These are phyloP conservation scores for Macrosoma leucophasiata DNA, from an alignment of 2,888 invertebrate genomes.

Conservation along the genomic window DNA sequence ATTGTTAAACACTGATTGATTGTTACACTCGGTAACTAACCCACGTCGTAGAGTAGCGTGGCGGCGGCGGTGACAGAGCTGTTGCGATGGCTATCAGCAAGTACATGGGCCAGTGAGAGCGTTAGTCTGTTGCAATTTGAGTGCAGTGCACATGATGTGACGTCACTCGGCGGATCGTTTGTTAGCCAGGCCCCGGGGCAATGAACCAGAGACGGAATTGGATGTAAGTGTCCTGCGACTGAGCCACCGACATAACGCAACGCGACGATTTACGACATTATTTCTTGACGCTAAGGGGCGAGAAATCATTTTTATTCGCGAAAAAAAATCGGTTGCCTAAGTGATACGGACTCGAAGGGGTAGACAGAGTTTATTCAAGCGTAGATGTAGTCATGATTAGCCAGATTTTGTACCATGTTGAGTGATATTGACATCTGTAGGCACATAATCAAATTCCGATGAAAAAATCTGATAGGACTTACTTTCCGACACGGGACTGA, in stretches of 20 bases:
- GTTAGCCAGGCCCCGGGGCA: constrained; percentile 53
- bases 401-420: too few species aligned
- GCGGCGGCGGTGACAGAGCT: constrained; percentile 7
- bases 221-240: constrained; percentile 64
- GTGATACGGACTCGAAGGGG: too few species aligned
- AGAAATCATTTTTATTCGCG: constrained; percentile 30
- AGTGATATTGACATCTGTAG: too few species aligned
- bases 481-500: too few species aligned
- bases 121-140: constrained; percentile 47
- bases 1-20: too few species aligned
- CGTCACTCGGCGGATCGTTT: constrained; percentile 57
- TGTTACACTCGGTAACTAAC: background rate
- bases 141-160: constrained; percentile 58
- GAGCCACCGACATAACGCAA: constrained; percentile 46
- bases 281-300: constrained; percentile 37
- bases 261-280: constrained; percentile 49
- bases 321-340: constrained; percentile 31
- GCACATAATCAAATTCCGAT: too few species aligned
- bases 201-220: constrained; percentile 67
- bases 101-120: constrained; percentile 19
- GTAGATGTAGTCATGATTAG: too few species aligned
- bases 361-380: too few species aligned
- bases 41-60: too few species aligned
- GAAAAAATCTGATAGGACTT: too few species aligned
- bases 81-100: constrained; percentile 11